Evolutionary conservation across 2,888 invertebrate genomes (phyloP), one percentile per base, ranked within the genome.

Genomic region (Agrotis puta): DNA sequence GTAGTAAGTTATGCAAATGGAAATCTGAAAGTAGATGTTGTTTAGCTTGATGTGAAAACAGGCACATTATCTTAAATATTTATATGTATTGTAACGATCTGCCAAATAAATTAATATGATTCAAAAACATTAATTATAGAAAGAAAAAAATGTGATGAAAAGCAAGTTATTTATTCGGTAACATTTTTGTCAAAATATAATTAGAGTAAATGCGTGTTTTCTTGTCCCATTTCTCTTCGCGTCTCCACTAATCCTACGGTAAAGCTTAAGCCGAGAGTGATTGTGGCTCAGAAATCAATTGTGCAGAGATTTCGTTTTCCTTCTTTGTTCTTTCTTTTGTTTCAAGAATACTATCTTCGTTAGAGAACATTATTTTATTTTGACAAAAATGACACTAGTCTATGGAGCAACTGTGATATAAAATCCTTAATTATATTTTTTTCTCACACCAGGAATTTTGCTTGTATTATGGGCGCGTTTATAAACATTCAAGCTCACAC

Each of bases 231-330:
- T 64, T 53, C 18, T 64, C 33, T 53, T 51, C 24, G 18, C 48
- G 64, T 70, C 14, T 48, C 27, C 24, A 16, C 13, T 73, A 64
- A 73, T 64, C 56, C 58, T 7, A 16, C 4, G 16, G 20, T n/a
- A 24, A 58, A 47, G n/a, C 39, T 43, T 64, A 71, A 56, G 48
- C 45, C 47, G 5, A 18, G 45, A 48, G 47, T 27, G 47, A 73
- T 64, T 73, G 65, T 27, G 58, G 73, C 64, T 43, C 51, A 47
- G 64, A 39, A 73, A 64, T 73, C 47, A 64, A 73, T 73, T 73
- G 24, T 7, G 22, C 47, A 2, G 43, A 53, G 47, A 58, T 71
- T 71, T 43, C 7, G 13, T 24, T 72, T 18, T 18, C 20, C 13
- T 56, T 48, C 14, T 39, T 27, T 54, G 39, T 48, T 22, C 18